Percentiles rank a stretch among this genome's conserved stretches.
These are phyloP conservation scores for Vanessa cardui DNA, from an alignment of 2,888 invertebrate genomes.

Conservation along the genomic window DNA sequence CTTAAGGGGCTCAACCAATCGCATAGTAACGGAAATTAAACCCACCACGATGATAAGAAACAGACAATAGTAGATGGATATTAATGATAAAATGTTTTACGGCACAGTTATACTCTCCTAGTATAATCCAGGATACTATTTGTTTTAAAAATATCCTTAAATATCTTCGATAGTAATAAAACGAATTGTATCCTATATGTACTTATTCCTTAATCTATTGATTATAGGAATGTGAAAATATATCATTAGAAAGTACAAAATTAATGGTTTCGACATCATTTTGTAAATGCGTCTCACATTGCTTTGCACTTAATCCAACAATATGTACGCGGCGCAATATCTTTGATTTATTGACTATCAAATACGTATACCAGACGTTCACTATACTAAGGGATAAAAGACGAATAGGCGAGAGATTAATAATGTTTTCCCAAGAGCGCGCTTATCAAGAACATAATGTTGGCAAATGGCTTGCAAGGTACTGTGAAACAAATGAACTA, in stretches of 20 bases:
- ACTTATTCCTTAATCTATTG: too few relatives aligned
- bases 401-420: conserved; percentile 70
- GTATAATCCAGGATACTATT: too few relatives aligned
- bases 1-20: too few relatives aligned
- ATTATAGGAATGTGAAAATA: not conserved
- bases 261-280: not conserved
- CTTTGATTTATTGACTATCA: conserved; percentile 64
- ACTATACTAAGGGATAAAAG: conserved; percentile 72
- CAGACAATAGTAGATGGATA: too few relatives aligned
- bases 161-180: too few relatives aligned
- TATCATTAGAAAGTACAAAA: not conserved
- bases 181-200: too few relatives aligned
- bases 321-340: conserved; percentile 48
- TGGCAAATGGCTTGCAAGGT: conserved; percentile 64
- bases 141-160: too few relatives aligned
- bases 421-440: conserved; percentile 60
- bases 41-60: too few relatives aligned
- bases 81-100: too few relatives aligned
- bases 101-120: too few relatives aligned
- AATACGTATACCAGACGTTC: conserved; percentile 47
- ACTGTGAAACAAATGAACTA: conserved; percentile 54
- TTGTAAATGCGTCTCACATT: conserved; percentile 36
- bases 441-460: conserved; percentile 66
- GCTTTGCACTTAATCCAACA: conserved; percentile 16
- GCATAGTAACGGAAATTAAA: too few relatives aligned